phyloP scores from a whole-genome alignment of 2,113 vertebrate species.

The Oreochromis spilurus region DNA sequence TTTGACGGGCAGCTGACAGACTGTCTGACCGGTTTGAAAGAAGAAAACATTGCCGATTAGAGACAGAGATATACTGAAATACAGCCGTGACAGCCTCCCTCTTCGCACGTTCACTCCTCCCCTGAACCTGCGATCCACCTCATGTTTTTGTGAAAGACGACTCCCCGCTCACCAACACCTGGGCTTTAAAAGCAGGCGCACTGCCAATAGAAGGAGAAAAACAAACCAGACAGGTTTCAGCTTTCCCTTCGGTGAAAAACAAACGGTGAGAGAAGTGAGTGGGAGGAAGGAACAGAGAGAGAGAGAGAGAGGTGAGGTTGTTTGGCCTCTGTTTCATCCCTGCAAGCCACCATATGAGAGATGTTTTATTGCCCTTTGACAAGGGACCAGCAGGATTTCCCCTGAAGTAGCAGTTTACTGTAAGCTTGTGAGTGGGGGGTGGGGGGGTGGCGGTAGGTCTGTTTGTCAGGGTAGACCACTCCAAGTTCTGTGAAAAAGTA shows the following conservation, averaged over 20 bases:
- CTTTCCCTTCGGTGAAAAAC: slow-evolving; percentile 34
- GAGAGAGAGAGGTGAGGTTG: neutral
- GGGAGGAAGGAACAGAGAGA: neutral
- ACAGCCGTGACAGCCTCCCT: neutral
- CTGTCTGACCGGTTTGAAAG: slow-evolving; percentile 21
- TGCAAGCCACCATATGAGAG: slow-evolving; percentile 8
- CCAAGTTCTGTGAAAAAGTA: neutral
- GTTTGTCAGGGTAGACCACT: neutral
- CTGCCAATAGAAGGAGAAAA: slow-evolving; percentile 33
- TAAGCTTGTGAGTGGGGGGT: slow-evolving; percentile 1
- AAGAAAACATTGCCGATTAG: neutral
- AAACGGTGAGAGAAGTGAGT: neutral
- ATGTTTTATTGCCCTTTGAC: slow-evolving; percentile 51
- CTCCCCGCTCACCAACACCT: slow-evolving; percentile 27
- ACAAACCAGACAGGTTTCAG: slow-evolving; percentile 41
- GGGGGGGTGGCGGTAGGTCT: neutral
- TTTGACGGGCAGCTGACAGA: neutral
- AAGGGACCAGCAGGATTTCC: slow-evolving; percentile 37
- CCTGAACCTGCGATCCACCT: neutral
- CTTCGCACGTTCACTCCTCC: neutral
- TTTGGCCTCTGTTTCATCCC: neutral
- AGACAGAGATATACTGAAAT: neutral
- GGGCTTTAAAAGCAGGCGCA: slow-evolving; percentile 24
- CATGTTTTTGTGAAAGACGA: slow-evolving; percentile 44
- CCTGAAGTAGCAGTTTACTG: slow-evolving; percentile 65